Conservation (phyloP, 2,888 invertebrate species). For the Eupithecia vulgata region DNA sequence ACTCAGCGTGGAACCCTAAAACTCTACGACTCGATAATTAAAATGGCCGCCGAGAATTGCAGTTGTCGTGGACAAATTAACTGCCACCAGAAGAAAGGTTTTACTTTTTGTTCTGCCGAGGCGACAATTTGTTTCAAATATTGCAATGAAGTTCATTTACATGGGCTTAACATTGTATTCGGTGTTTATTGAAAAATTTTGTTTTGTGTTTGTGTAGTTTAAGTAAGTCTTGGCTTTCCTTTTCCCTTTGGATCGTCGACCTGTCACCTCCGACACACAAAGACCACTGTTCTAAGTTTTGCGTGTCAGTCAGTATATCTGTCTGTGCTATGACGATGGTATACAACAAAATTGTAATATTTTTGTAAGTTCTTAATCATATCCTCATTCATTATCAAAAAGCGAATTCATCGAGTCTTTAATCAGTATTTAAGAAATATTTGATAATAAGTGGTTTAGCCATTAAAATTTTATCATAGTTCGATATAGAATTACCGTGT, state of each 20-base stretch:
- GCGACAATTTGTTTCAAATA: constrained; percentile 47
- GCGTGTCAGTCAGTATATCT: background rate
- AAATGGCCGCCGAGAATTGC: constrained; percentile 46
- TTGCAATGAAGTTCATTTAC: constrained; percentile 9
- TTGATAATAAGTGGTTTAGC: background rate
- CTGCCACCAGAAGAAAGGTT: constrained; percentile 43
- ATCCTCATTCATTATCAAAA: background rate
- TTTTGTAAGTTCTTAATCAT: background rate
- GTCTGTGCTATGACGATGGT: background rate
- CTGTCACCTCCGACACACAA: background rate
- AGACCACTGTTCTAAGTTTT: background rate
- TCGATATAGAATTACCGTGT: background rate
- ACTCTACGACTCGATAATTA: constrained; percentile 47
- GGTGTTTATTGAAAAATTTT: background rate
- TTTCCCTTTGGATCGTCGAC: background rate
- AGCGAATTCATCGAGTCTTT: no score
- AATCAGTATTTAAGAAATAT: no score
- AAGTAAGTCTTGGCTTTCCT: background rate
- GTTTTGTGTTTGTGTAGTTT: background rate
- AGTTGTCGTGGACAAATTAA: constrained; percentile 59
- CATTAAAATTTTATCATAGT: background rate
- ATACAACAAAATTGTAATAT: no score
- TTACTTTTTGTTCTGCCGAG: constrained; percentile 32
- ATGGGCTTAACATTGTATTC: background rate
- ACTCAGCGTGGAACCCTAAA: constrained; percentile 19